Conservation (phyloP, 2,113 vertebrate genomes). For the Montifringilla adamsi region DNA sequence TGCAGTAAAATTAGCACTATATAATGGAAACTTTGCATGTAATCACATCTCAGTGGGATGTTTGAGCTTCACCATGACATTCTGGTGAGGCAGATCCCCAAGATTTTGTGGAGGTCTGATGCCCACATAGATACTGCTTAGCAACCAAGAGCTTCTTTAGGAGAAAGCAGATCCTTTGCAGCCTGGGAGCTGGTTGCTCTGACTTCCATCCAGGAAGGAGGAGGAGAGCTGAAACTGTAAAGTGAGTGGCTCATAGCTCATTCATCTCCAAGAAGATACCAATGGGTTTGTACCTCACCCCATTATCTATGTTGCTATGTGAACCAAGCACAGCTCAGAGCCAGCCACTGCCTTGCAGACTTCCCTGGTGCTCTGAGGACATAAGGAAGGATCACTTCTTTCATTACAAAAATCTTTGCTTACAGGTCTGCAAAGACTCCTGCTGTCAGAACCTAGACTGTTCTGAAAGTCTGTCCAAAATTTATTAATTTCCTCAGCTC, state of each 20-base stretch:
- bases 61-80: conserved; percentile 69
- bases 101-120: conserved; percentile 71
- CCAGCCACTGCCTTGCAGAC: not conserved
- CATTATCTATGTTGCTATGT: not conserved
- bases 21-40: conserved; percentile 67
- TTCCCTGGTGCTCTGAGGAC: not conserved
- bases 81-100: conserved; percentile 69
- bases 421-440: not conserved
- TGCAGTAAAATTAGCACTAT: conserved; percentile 63
- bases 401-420: not conserved
- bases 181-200: not conserved
- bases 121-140: conserved; percentile 80
- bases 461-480: not conserved
- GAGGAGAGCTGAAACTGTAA: not conserved
- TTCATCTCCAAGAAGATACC: not conserved
- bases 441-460: not conserved
- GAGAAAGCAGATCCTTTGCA: not conserved
- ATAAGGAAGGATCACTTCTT: not conserved
- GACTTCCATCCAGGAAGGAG: not conserved
- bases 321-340: not conserved
- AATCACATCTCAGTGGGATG: conserved; percentile 72
- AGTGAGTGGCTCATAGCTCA: not conserved
- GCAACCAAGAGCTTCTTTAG: conserved; percentile 68
- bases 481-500: not conserved
- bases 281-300: not conserved